Evolutionary conservation across 1,140 invertebrate species (phyloP), one percentile per base, ranked within the genome.

Genomic region (Aphelinus atriplicis): DNA sequence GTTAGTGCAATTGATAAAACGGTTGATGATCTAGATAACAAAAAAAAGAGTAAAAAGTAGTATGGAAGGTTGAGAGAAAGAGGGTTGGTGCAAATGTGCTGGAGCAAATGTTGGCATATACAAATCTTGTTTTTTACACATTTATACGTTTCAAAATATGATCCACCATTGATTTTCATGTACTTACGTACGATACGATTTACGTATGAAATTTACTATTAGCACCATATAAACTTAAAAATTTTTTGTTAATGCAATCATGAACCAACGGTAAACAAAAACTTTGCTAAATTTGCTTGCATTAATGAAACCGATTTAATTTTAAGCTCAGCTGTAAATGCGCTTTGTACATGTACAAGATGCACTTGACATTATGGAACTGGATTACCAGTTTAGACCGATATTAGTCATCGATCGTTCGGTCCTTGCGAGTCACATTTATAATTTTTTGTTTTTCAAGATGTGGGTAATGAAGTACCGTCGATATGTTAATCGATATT

Each of bases 401-500:
- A 64, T 73, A 45, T 62, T 76, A 63, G 58, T 69, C 66, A 69
- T 65, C 62, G 45, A 70, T 55, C 62, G 47, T 70, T 64, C 53
- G 61, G 45, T 66, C 68, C 65, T 71, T 57, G 51, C 26, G 57
- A 61, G 56, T 79, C 9, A 78, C 6, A 48, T 78, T 77, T 79
- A 55, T 77, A 76, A 64, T 62, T 55, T 78, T 63, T 42, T 70
- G 53, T 77, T 77, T 79, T 78, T 9, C 62, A 67, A 80, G 74
- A 76, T 60, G 73, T 80, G 80, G 73, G 53, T 73, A 80, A 80
- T 80, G 78, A 64, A 78, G 74, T 77, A 78, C 79, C 81, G 80
- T 84, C 80, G 78, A 78, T 81, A 77, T 71, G 70, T 83, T 81
- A 79, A 81, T 77, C 69, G 81, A 78, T 79, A 75, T 78, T 58